Base-by-base conservation (phyloP, 2,797 vertebrate species). In the Lateolabrax maculatus region DNA sequence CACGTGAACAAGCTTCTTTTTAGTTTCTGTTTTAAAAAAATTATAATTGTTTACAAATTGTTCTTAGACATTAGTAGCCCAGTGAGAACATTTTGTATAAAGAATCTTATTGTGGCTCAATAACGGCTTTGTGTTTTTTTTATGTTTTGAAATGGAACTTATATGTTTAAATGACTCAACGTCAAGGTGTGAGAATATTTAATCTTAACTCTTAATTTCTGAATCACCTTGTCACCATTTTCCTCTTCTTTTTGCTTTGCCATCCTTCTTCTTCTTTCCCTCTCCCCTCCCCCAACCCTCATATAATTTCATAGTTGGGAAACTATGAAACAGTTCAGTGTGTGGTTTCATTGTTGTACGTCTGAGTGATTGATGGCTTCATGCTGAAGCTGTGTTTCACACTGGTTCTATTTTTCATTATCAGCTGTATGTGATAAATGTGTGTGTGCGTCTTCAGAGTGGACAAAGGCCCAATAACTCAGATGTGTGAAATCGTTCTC, bases 361-460 rank as follows among this genome's bases (percentile, higher is more conserved):
- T 92, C 84, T 80, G 88, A 81, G 61, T 94, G 91, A 91, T 92
- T 89, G 95, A 96, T 96, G 95, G 96, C 96, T 94, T 87, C 80
- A 90, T 94, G 89, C 87, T 93, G 90, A 90, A 90, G 89, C 90
- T 94, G 91, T 93, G 95, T 95, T 95, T 96, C 93, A 87, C 91
- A 90, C 80, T 16, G 31, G 76, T 92, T 79, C 91, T 90, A 88
- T 87, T 93, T 96, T 95, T 87, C 90, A 94, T 95, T 95, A 94
- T 94, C 94, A 85, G 88, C 91, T 92, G 79, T 89, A 83, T 93
- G 94, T 94, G 92, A 96, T 95, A 84, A 90, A 65, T 46, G 76
- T 83, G 71, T 25, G 81, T 88, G 73, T 85, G 78, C 86, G 80
- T 57, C 75, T 74, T 46, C 67, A 74, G 56, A 57, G 75, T 83